A percentile compares a stretch with the other conserved stretches of the same genome.
Conservation (phyloP, 2,113 vertebrate genomes). For the Nycticebus coucang region DNA sequence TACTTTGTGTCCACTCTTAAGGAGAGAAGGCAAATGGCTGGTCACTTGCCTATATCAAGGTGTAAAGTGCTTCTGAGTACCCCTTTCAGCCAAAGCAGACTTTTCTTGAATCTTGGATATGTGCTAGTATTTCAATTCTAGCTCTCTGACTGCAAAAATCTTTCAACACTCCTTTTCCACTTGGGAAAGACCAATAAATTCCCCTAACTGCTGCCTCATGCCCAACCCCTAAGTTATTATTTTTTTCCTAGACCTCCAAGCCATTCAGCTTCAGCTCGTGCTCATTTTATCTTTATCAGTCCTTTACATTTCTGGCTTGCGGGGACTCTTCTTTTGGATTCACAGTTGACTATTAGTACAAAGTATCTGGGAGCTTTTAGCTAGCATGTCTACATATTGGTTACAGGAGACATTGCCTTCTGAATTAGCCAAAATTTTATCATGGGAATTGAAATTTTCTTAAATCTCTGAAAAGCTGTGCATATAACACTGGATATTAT, state of each 20-base stretch:
- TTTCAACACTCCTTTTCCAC: neutral
- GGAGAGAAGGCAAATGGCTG: neutral
- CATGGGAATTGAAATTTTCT: neutral
- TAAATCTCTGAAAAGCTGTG: constrained; percentile 1
- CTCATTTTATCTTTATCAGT: neutral
- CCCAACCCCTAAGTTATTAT: neutral
- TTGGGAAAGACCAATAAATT: neutral
- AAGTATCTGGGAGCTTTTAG: neutral
- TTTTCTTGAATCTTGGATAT: neutral
- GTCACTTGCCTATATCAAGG: neutral
- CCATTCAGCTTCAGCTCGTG: neutral
- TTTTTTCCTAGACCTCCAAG: neutral
- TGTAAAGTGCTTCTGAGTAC: neutral
- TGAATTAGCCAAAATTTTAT: neutral
- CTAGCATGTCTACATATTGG: neutral
- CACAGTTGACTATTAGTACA: neutral
- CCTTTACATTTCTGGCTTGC: neutral
- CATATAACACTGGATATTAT: neutral
- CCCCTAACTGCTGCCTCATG: neutral
- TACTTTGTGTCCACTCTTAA: neutral
- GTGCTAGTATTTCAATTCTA: neutral
- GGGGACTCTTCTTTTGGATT: neutral
- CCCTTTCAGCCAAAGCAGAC: neutral
- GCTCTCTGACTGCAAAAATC: neutral
- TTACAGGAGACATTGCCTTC: neutral